Base-by-base conservation (phyloP, 2,797 vertebrate genomes). In the Silurus lanzhouensis region DNA sequence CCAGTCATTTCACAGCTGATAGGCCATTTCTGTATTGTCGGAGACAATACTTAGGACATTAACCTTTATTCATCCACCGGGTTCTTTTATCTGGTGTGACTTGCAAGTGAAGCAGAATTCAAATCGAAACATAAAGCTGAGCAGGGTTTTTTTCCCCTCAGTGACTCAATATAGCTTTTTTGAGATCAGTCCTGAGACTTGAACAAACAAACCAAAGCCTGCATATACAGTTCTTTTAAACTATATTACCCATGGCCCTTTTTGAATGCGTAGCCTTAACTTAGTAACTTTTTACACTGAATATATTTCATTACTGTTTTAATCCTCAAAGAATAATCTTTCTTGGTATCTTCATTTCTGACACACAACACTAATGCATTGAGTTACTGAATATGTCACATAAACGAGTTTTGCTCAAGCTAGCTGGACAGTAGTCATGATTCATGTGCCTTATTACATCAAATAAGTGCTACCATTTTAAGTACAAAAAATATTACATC, bases 1-100 rank as follows among this genome's bases (percentile, higher is more conserved):
- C n/a, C 48, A 67, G n/a, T 67, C 25, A 81, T 67, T 79, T 67
- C 44, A 81, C 61, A 67, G 79, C 44, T 9, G 7, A 67, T 67
- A 55, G n/a, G 22, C 63, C 6, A 52, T 52, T 67, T 81, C 46
- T 67, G 63, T 2, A 8, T 52, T 52, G 48, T 52, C 27, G 46
- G 19, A 61, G 27, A 78, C 57, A n/a, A 14, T 44, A 61, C 5
- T 7, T 14, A 61, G 20, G 6, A 44, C 58, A 78, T 78, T 78
- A 61, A 61, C 0, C 5, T 38, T 78, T 77, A 58, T 81, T 81
- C 14, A 48, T 81, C 22, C 78, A 52, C 38, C 61, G 25, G 46
- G 52, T 46, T 66, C 14, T 55, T 81, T 81, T 67, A 67, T 81
- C 61, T 22, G 27, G 79, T 66, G 3, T 81, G n/a, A 44, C 60